Percentiles rank a stretch among this genome's conserved stretches.
Conservation (phyloP, 2,113 vertebrate genomes). For the Epinephelus cyanopodus region DNA sequence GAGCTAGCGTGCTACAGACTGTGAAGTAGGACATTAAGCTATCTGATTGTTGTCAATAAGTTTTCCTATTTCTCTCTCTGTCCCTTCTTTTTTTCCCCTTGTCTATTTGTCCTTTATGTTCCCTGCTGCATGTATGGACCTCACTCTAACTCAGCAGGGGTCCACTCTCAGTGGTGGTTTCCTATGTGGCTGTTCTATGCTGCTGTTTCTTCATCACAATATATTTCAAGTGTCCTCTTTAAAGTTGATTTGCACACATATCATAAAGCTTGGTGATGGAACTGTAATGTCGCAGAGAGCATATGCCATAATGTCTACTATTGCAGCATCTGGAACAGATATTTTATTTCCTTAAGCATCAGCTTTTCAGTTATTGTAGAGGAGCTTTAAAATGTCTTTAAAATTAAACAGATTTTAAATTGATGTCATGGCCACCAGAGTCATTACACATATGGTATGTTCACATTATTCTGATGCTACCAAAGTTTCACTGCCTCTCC, state of each 20-base stretch:
- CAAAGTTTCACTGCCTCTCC: constrained; percentile 8
- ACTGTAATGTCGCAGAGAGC: constrained; percentile 22
- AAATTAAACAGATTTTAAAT: constrained; percentile 24
- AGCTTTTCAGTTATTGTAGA: constrained; percentile 20
- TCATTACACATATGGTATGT: constrained; percentile 32
- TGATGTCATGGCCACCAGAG: constrained; percentile 31
- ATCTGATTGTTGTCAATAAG: constrained; percentile 30
- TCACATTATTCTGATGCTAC: constrained; percentile 23
- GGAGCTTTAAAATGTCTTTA: not conserved
- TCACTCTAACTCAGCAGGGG: not conserved
- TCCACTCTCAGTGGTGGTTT: constrained; percentile 11
- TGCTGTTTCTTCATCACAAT: constrained; percentile 10
- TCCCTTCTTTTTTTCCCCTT: not conserved
- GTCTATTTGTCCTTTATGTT: constrained; percentile 2
- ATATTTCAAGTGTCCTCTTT: not conserved
- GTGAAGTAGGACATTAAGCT: constrained; percentile 29
- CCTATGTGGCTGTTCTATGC: constrained; percentile 1
- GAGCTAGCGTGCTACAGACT: constrained; percentile 21
- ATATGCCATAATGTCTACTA: not conserved
- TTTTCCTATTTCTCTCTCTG: constrained; percentile 19
- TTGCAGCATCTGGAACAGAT: constrained; percentile 22
- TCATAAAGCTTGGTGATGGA: constrained; percentile 38
- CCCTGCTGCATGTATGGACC: not conserved
- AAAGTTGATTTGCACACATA: constrained; percentile 29
- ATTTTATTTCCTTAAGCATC: constrained; percentile 13